These are phyloP conservation scores for Aurelia sp. DNA, from an alignment of 30 jellyfish, hydroid and myxozoan genomes.

Conservation along the genomic window DNA sequence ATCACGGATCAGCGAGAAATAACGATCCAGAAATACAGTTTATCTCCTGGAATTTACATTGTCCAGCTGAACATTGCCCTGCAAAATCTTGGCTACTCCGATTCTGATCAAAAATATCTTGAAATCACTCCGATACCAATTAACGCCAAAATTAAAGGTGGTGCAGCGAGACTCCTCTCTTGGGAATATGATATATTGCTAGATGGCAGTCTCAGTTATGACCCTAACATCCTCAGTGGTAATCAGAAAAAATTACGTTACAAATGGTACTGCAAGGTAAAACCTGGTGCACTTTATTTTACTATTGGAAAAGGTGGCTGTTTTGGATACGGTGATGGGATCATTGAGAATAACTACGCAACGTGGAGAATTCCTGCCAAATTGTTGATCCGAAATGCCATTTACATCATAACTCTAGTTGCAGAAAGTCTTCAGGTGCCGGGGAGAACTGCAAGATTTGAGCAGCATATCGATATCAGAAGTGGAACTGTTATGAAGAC, in stretches of 20 bases:
- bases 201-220: slow-evolving; percentile 45
- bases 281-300: slow-evolving; percentile 36
- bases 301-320: slow-evolving; percentile 60
- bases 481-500: slow-evolving; percentile 36
- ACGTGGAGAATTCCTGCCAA: slow-evolving; percentile 47
- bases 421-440: not conserved
- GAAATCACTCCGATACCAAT: slow-evolving; percentile 33
- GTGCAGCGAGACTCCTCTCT: slow-evolving; percentile 17
- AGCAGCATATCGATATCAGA: slow-evolving; percentile 29
- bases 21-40: slow-evolving; percentile 19
- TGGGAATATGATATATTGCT: slow-evolving; percentile 40
- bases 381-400: slow-evolving; percentile 28
- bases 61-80: slow-evolving; percentile 20
- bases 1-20: slow-evolving; percentile 53
- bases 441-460: slow-evolving; percentile 4
- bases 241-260: slow-evolving; percentile 1
- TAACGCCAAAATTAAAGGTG: slow-evolving; percentile 38
- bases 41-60: slow-evolving; percentile 40
- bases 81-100: slow-evolving; percentile 49
- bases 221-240: slow-evolving; percentile 36
- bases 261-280: slow-evolving; percentile 58
- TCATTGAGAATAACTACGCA: slow-evolving; percentile 9
- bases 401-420: not conserved
- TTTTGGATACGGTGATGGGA: slow-evolving; percentile 43
- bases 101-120: slow-evolving; percentile 39